Conservation (phyloP, 35 echinoderm and acorn worm genomes). For the Apostichopus parvimensis region DNA sequence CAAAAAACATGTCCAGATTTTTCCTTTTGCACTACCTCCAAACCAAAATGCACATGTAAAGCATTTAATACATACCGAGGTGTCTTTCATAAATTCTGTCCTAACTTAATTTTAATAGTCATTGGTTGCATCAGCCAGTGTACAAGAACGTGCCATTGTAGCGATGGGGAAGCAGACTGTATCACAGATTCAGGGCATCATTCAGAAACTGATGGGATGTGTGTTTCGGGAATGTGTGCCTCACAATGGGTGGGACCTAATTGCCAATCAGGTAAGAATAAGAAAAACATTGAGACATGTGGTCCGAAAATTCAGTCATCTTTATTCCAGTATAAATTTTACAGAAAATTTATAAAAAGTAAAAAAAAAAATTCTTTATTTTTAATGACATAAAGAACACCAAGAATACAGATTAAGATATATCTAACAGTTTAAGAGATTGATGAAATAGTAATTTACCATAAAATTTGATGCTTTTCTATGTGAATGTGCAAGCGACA, state of each 20-base stretch:
- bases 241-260: not conserved
- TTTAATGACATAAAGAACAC: too few relatives aligned
- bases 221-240: constrained; percentile 25
- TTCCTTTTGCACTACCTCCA: too few relatives aligned
- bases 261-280: constrained; percentile 20
- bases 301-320: not conserved
- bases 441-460: too few relatives aligned
- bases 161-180: constrained; percentile 21
- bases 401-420: too few relatives aligned
- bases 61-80: too few relatives aligned
- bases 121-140: not conserved
- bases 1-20: too few relatives aligned
- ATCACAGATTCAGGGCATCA: not conserved
- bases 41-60: too few relatives aligned
- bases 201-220: not conserved
- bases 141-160: constrained; percentile 42
- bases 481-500: too few relatives aligned
- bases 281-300: not conserved
- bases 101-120: not conserved
- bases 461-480: too few relatives aligned
- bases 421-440: too few relatives aligned
- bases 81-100: too few relatives aligned
- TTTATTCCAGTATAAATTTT: not conserved
- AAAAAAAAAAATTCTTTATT: too few relatives aligned
- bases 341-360: not conserved